phyloP scores from a whole-genome alignment of 2,797 vertebrate species.

The Manis pentadactyla region DNA sequence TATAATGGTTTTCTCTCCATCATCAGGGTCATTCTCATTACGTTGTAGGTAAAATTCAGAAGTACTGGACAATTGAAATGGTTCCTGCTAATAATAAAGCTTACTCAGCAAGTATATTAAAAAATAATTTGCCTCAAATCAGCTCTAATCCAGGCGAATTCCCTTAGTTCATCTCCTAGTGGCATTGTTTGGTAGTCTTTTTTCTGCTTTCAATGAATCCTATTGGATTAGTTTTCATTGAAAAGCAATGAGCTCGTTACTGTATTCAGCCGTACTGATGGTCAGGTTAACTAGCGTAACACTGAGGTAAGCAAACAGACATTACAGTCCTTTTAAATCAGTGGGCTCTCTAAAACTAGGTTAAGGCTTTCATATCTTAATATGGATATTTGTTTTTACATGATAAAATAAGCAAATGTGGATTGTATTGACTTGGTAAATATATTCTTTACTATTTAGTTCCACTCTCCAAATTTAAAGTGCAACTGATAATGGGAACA shows the following conservation, averaged over 20 bases:
- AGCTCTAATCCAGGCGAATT: background rate
- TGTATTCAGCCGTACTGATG: background rate
- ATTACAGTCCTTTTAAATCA: constrained; percentile 5
- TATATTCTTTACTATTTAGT: constrained; percentile 6
- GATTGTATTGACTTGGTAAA: constrained; percentile 24
- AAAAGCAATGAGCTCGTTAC: background rate
- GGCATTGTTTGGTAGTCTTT: background rate
- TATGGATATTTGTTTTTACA: background rate
- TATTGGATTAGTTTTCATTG: background rate
- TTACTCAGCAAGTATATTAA: background rate
- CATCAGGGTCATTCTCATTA: constrained; percentile 85
- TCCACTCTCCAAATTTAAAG: constrained; percentile 45
- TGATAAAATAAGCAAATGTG: background rate
- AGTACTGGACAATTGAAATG: constrained; percentile 12
- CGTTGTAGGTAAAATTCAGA: constrained; percentile 84
- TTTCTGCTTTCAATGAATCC: background rate
- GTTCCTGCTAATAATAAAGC: constrained; percentile 14
- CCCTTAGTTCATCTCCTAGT: background rate
- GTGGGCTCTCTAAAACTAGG: constrained; percentile 12
- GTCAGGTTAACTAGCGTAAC: background rate
- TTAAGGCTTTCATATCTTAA: constrained; percentile 42
- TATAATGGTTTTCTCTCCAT: constrained; percentile 89
- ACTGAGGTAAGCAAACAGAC: background rate
- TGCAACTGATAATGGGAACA: background rate
- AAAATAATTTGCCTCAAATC: constrained; percentile 32